A percentile compares a stretch with the other conserved stretches of the same genome.
Conservation (phyloP, 2,113 vertebrate genomes). For the Notarius quadriscutis region DNA sequence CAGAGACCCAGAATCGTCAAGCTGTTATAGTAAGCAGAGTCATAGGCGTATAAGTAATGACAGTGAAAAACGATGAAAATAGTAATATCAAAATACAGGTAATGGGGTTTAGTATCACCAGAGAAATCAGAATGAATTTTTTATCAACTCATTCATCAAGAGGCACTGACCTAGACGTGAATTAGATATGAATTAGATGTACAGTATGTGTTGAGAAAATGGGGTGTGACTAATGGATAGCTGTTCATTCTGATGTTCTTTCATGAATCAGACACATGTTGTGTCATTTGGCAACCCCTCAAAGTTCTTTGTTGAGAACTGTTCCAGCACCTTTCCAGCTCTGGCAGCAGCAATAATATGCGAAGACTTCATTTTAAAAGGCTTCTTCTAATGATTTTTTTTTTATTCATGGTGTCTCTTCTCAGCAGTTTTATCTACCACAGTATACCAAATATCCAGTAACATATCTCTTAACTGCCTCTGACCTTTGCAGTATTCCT, state of each 20-base stretch:
- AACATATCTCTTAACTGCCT: conserved; percentile 1
- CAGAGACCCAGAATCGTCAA: too few relatives aligned
- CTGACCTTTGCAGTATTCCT: conserved; percentile 66
- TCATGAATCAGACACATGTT: not conserved
- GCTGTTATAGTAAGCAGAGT: too few relatives aligned
- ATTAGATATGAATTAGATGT: not conserved
- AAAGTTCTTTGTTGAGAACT: not conserved
- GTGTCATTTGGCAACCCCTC: not conserved
- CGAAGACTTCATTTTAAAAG: not conserved
- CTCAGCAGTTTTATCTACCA: not conserved
- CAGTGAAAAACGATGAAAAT: too few relatives aligned
- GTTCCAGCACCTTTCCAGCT: not conserved
- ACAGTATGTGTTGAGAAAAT: not conserved
- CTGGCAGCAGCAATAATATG: not conserved
- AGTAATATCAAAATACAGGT: not conserved
- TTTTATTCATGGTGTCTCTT: not conserved
- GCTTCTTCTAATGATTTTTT: not conserved
- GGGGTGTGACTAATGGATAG: not conserved
- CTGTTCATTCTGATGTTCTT: not conserved
- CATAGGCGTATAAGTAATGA: too few relatives aligned
- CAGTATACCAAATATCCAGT: not conserved
- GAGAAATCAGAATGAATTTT: not conserved
- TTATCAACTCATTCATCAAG: not conserved
- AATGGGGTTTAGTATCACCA: not conserved
- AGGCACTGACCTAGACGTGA: not conserved